These are phyloP conservation scores for Polypedilum pembai DNA, from an alignment of 1,140 invertebrate species.

Conservation along the genomic window DNA sequence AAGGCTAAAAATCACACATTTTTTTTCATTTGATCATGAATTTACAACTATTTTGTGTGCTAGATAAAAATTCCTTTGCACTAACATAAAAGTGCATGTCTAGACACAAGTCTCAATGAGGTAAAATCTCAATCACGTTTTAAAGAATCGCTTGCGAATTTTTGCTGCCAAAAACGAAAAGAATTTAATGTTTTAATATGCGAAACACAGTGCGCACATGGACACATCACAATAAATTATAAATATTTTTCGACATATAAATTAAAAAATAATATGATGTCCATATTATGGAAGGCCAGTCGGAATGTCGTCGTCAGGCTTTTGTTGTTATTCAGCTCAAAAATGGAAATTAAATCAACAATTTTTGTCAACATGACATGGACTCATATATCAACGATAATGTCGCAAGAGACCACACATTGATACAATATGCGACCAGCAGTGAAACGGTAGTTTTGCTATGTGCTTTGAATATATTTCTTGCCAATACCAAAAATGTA, in stretches of 20 bases:
- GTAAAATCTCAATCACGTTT: conserved; percentile 1
- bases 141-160: background rate
- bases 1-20: no score
- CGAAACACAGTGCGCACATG: conserved; percentile 3
- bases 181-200: background rate
- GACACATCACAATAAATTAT: background rate
- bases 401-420: conserved; percentile 16
- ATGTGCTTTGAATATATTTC: no score
- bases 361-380: conserved; percentile 15
- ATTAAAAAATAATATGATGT: background rate
- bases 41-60: no score
- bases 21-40: no score
- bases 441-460: background rate
- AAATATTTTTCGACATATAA: background rate
- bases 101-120: background rate
- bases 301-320: background rate
- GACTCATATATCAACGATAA: conserved; percentile 5
- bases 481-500: no score
- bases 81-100: no score
- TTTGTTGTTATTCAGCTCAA: background rate
- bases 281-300: background rate
- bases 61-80: no score
- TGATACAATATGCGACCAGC: background rate
- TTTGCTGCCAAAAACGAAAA: background rate
- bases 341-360: conserved; percentile 10